These are phyloP conservation scores for Orcinus orca DNA, from an alignment of 2,113 vertebrate genomes.

Conservation along the genomic window DNA sequence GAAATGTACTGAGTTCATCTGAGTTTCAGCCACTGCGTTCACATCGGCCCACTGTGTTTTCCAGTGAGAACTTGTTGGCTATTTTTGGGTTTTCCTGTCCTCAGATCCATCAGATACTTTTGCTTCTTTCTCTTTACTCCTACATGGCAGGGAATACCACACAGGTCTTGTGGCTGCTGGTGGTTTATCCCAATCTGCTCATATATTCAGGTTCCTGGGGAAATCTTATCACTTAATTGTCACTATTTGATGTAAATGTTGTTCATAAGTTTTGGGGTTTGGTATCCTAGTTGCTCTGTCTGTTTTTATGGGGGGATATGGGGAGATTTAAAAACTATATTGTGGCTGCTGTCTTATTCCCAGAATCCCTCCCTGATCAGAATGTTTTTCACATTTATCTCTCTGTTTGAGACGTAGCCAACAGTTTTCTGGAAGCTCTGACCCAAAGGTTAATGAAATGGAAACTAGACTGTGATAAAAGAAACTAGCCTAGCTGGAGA, in stretches of 20 bases:
- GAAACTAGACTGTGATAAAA: slow-evolving; percentile 64
- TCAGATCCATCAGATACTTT: not conserved
- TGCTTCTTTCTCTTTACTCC: not conserved
- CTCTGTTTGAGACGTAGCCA: slow-evolving; percentile 20
- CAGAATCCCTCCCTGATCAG: not conserved
- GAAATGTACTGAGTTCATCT: not conserved
- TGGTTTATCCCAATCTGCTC: not conserved
- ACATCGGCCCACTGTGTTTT: not conserved
- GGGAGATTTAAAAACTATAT: slow-evolving; percentile 12
- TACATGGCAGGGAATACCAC: not conserved
- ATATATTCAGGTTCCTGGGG: not conserved
- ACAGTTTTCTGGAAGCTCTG: slow-evolving; percentile 56
- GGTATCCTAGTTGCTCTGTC: not conserved
- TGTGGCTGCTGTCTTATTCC: not conserved
- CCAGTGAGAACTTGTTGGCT: not conserved
- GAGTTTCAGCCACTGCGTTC: not conserved
- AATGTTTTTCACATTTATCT: slow-evolving; percentile 28
- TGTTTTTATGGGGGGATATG: not conserved
- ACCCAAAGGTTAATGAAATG: slow-evolving; percentile 71
- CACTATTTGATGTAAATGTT: not conserved
- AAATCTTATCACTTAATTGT: not conserved
- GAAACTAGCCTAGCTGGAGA: slow-evolving; percentile 32
- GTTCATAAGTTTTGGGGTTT: not conserved
- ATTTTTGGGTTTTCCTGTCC: not conserved
- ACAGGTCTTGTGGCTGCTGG: not conserved